These are phyloP conservation scores for Pygoscelis adeliae DNA, from an alignment of 2,113 vertebrate genomes.

Conservation along the genomic window DNA sequence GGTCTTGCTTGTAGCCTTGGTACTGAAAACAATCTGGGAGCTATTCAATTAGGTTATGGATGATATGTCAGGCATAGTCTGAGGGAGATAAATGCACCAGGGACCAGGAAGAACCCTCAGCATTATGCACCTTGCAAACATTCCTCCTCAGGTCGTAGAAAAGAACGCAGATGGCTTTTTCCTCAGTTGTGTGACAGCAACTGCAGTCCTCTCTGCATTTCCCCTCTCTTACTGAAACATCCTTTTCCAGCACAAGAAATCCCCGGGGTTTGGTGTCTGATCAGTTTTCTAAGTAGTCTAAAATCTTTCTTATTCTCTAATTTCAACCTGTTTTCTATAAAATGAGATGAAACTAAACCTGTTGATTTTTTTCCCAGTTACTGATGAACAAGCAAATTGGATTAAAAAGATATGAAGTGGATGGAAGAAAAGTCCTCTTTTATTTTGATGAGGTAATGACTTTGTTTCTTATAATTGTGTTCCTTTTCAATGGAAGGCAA, in stretches of 20 bases:
- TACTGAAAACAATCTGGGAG: neutral
- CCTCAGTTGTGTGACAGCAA: neutral
- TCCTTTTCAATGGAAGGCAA: neutral
- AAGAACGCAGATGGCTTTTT: neutral
- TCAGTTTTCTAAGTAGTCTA: neutral
- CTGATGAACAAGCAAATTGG: constrained; percentile 87
- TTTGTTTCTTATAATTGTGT: neutral
- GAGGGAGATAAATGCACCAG: neutral
- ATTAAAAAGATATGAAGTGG: constrained; percentile 90
- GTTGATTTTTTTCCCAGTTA: constrained; percentile 67
- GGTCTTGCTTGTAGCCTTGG: neutral
- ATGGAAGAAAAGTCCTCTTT: constrained; percentile 88
- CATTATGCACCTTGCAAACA: neutral
- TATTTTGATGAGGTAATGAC: constrained; percentile 91
- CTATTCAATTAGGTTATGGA: neutral
- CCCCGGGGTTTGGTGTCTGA: neutral
- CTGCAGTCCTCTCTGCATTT: neutral
- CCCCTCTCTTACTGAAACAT: neutral
- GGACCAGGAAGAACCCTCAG: neutral
- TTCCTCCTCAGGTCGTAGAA: neutral
- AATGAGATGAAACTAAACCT: neutral
- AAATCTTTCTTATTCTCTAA: neutral
- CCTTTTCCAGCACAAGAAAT: neutral
- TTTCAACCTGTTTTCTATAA: neutral
- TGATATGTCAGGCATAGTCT: neutral